Evolutionary conservation across 1,140 invertebrate species (phyloP).

Genomic region (Drosophila miranda): DNA sequence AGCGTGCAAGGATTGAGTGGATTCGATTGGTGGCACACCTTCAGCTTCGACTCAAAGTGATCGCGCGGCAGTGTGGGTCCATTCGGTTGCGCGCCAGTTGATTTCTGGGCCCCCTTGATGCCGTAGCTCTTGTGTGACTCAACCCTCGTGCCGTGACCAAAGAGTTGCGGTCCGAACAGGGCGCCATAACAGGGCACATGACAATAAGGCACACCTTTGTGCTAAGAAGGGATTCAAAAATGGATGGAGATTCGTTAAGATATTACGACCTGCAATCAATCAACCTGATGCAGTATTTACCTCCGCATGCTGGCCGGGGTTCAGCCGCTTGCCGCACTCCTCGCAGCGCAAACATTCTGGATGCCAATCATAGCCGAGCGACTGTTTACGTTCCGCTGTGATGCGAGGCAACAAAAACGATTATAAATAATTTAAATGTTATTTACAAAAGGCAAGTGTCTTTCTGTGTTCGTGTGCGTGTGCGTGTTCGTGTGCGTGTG

Average conservation of each 20-base stretch:
- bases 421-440: slow-evolving; percentile 62
- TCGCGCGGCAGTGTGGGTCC: slow-evolving; percentile 84
- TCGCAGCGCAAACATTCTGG: slow-evolving; percentile 94
- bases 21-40: slow-evolving; percentile 74
- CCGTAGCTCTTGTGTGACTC: slow-evolving; percentile 94
- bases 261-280: slow-evolving; percentile 24
- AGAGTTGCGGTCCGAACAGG: slow-evolving; percentile 92
- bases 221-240: slow-evolving; percentile 84
- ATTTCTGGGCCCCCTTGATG: slow-evolving; percentile 84
- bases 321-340: slow-evolving; percentile 94
- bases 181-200: slow-evolving; percentile 95
- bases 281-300: slow-evolving; percentile 80
- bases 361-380: slow-evolving; percentile 96
- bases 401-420: slow-evolving; percentile 31
- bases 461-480: neutral
- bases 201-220: slow-evolving; percentile 95
- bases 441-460: slow-evolving; percentile 56
- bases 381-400: slow-evolving; percentile 94
- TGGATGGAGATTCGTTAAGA: neutral
- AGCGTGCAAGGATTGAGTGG: neutral
- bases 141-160: slow-evolving; percentile 93
- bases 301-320: slow-evolving; percentile 94
- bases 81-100: slow-evolving; percentile 56
- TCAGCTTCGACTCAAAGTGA: slow-evolving; percentile 90
- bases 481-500: slow-evolving; percentile 23